Evolutionary conservation across 2,888 invertebrate genomes (phyloP).

Genomic region (Epistrophe eligans): DNA sequence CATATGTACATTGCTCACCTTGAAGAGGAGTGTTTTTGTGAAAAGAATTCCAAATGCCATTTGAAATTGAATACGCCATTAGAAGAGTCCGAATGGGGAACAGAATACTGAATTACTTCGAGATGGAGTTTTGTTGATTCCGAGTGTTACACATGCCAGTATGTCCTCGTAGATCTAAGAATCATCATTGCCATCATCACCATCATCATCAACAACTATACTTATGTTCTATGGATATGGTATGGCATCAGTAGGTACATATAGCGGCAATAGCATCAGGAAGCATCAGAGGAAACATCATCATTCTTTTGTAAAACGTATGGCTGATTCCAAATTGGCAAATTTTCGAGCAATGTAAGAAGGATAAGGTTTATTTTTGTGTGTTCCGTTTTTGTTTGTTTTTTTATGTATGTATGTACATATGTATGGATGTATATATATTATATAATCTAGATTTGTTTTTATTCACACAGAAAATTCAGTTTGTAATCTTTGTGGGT

Average conservation of each 20-base stretch:
- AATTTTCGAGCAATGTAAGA: conserved; percentile 48
- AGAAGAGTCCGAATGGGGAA: conserved; percentile 65
- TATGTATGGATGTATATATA: not conserved
- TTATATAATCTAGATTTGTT: conserved; percentile 21
- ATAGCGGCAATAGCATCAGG: conserved; percentile 43
- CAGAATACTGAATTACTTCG: conserved; percentile 73
- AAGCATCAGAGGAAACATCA: conserved; percentile 51
- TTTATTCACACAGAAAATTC: conserved; percentile 40
- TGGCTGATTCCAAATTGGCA: conserved; percentile 69
- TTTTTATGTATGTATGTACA: conserved; percentile 7
- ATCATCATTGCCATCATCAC: conserved; percentile 67
- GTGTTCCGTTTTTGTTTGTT: not conserved
- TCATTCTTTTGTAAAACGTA: conserved; percentile 56
- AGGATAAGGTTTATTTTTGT: conserved; percentile 19
- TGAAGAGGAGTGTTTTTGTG: conserved; percentile 42
- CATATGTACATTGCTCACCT: conserved; percentile 4
- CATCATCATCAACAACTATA: conserved; percentile 57
- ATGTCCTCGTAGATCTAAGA: conserved; percentile 48
- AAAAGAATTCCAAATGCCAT: conserved; percentile 71
- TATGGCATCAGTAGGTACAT: not conserved
- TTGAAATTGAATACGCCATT: conserved; percentile 75
- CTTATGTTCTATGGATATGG: not conserved
- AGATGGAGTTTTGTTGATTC: conserved; percentile 64
- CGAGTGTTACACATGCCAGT: conserved; percentile 20
- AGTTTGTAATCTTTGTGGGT: conserved; percentile 59